A percentile compares a stretch with the other conserved stretches of the same genome.
These are phyloP conservation scores for Frieseomelitta varia DNA, from an alignment of 1,140 invertebrate genomes.

Conservation along the genomic window DNA sequence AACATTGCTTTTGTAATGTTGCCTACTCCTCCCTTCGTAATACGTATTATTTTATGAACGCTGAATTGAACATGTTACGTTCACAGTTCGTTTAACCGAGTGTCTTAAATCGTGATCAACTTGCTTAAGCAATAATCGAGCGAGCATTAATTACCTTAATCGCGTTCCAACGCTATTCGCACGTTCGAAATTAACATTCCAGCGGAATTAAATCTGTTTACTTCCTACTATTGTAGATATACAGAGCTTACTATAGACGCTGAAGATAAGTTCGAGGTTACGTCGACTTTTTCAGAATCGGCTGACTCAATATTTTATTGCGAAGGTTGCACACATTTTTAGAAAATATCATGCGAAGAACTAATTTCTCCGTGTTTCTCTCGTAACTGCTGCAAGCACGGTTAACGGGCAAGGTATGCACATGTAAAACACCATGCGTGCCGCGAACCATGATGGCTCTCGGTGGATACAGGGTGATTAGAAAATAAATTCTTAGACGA, in stretches of 20 bases:
- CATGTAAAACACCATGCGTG: constrained; percentile 3
- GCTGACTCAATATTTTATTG: too few species aligned
- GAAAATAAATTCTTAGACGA: neutral
- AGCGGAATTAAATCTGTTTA: neutral
- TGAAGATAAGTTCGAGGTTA: neutral
- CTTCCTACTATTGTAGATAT: too few species aligned
- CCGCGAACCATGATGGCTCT: neutral
- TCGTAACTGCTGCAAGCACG: neutral
- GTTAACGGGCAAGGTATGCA: neutral
- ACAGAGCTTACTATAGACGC: too few species aligned
- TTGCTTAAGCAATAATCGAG: neutral
- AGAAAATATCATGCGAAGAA: constrained; percentile 4
- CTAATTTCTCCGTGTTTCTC: constrained; percentile 1
- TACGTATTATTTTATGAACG: too few species aligned
- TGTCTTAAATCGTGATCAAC: neutral
- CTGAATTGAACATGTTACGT: neutral
- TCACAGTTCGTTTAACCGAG: constrained; percentile 5
- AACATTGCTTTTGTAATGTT: too few species aligned
- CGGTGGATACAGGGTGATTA: neutral
- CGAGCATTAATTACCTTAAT: neutral
- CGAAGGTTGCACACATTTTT: neutral
- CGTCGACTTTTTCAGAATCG: neutral
- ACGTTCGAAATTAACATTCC: neutral
- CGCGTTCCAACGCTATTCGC: neutral
- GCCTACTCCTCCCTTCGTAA: too few species aligned